Base-by-base conservation (phyloP, 37 sponge, comb jelly and placozoan species). In the Aphrocallistes beatrix region DNA sequence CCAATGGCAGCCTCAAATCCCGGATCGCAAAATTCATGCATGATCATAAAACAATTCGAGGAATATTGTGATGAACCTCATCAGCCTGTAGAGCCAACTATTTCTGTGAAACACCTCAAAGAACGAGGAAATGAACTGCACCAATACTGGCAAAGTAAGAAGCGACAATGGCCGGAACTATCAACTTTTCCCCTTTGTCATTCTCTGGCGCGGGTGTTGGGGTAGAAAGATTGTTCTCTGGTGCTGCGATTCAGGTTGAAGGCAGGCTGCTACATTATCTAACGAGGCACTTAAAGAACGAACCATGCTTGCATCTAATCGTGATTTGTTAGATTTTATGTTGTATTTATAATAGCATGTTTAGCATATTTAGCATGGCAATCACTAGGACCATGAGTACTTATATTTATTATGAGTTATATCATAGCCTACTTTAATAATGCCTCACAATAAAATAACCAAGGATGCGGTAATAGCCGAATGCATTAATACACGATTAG, bases 51-150 rank as follows among this genome's bases (percentile, higher is more conserved):
- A 28, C 75, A 60, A 60, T 60, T 60, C 75, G 75, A 60, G 34
- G 75, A 60, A 60, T 60, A 60, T 60, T 60, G 75, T 60, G n/a
- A 60, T 60, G 34, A 60, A 60, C 75, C 75, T 60, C 34, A 60
- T 60, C 75, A 60, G 75, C 75, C 75, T 13, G 75, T 60, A 60
- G 75, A 60, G 75, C 25, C 75, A 60, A 60, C 75, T 60, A 60
- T 60, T 60, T 32, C 34, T 32, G 75, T 28, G 21, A 60, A 60
- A 60, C 75, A 60, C 21, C 25, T 60, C 75, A 60, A 60, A 60
- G 17, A 60, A 60, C 75, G 75, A 60, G 75, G 75, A 60, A 60
- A 60, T 28, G 28, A 60, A 60, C 21, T 60, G 3, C 34, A 60
- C 75, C 34, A 60, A 60, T 60, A 60, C 75, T 60, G 75, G 75